phyloP scores from a whole-genome alignment of 2,797 vertebrate genomes.

The Acrossocheilus fasciatus region DNA sequence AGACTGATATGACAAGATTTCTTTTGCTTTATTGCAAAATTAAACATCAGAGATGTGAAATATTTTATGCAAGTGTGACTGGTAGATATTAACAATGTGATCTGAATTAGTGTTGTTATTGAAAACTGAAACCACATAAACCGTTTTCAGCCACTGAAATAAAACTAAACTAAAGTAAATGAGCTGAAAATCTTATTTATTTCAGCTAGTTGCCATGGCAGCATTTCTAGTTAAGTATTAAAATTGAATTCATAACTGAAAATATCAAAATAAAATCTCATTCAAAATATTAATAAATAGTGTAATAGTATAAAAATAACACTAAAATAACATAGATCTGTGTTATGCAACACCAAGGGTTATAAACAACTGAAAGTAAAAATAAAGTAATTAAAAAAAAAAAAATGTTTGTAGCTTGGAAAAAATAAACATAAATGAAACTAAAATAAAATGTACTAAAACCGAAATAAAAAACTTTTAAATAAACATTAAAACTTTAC shows the following conservation, averaged over 20 bases:
- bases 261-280: background rate
- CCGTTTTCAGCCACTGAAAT: background rate
- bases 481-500: background rate
- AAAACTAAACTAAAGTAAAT: background rate
- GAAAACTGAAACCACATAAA: background rate
- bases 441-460: no score
- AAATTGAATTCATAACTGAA: background rate
- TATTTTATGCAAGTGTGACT: background rate
- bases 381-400: background rate
- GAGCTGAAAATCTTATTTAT: background rate
- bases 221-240: background rate
- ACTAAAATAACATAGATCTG: no score
- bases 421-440: no score
- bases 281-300: no score
- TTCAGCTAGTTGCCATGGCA: background rate
- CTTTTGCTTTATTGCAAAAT: background rate
- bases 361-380: background rate
- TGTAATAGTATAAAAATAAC: no score
- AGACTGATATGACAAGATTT: slow-evolving; percentile 2
- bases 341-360: no score
- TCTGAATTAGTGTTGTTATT: background rate
- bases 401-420: background rate
- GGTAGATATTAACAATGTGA: background rate
- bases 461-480: background rate
- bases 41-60: background rate